Percentiles rank a stretch among this genome's conserved stretches.
phyloP scores from a whole-genome alignment of 2,113 vertebrate genomes.

The Bagarius yarrelli region DNA sequence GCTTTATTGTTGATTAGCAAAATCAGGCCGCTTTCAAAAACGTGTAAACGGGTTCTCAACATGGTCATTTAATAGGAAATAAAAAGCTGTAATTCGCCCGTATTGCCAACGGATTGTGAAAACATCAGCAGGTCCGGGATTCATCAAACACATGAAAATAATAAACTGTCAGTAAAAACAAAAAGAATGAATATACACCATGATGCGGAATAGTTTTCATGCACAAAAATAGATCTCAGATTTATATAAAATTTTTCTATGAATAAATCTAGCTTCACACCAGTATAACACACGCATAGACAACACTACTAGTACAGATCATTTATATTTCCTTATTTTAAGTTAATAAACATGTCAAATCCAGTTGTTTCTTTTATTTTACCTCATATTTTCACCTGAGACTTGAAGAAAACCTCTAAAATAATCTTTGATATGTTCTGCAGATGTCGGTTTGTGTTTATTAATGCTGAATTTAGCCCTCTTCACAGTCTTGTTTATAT shows the following conservation, averaged over 20 bases:
- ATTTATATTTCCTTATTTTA: slow-evolving; percentile 12
- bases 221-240: background rate
- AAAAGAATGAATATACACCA: background rate
- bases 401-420: background rate
- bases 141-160: background rate
- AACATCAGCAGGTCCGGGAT: background rate
- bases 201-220: background rate
- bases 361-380: background rate
- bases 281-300: background rate
- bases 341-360: slow-evolving; percentile 22
- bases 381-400: slow-evolving; percentile 31
- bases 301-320: background rate
- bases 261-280: background rate
- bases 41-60: too few relatives aligned
- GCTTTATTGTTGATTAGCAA: slow-evolving; percentile 27
- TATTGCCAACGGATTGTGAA: slow-evolving; percentile 28
- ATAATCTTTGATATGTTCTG: background rate
- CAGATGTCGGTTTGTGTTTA: background rate
- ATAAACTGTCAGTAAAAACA: background rate
- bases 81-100: slow-evolving; percentile 4
- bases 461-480: too few relatives aligned
- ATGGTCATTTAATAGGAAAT: slow-evolving; percentile 4
- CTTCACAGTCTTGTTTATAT: too few relatives aligned
- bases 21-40: background rate
- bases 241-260: background rate